phyloP scores from a whole-genome alignment of 1,140 invertebrate genomes.

The Zaprionus davidi region DNA sequence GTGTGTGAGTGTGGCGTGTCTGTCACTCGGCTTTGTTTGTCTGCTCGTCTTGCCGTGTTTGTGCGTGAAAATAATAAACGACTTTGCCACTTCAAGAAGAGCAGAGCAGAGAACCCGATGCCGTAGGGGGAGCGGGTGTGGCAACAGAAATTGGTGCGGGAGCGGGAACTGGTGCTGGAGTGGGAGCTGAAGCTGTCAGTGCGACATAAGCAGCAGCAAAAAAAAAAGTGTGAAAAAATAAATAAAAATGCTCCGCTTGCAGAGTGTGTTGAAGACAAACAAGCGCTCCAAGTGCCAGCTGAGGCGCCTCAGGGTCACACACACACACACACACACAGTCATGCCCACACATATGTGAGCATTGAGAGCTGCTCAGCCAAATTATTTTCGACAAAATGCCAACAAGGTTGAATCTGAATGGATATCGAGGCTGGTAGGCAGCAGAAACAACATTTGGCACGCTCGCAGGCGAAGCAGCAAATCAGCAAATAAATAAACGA shows the following conservation, averaged over 20 bases:
- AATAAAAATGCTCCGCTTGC: constrained; percentile 64
- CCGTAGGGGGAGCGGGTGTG: background rate
- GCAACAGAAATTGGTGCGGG: background rate
- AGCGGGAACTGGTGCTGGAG: background rate
- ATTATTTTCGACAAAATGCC: constrained; percentile 73
- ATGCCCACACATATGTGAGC: constrained; percentile 17
- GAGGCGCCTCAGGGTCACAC: constrained; percentile 39
- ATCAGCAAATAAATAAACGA: constrained; percentile 70
- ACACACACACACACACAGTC: constrained; percentile 23
- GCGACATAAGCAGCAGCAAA: constrained; percentile 56
- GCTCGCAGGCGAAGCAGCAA: constrained; percentile 64
- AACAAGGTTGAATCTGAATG: constrained; percentile 32
- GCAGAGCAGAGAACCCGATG: constrained; percentile 5
- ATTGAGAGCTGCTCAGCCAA: constrained; percentile 57
- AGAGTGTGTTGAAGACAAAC: constrained; percentile 64
- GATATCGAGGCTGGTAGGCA: constrained; percentile 17
- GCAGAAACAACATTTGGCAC: constrained; percentile 71
- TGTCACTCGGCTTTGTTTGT: constrained; percentile 27
- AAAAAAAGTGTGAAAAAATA: constrained; percentile 71
- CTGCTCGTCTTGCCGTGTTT: constrained; percentile 19
- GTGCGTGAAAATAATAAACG: constrained; percentile 81
- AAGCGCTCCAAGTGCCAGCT: constrained; percentile 46
- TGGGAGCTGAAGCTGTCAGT: constrained; percentile 8
- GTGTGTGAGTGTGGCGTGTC: constrained; percentile 7
- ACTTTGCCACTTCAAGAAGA: constrained; percentile 66